These are phyloP conservation scores for Solenopsis fugax DNA, from an alignment of 1,140 invertebrate genomes.

Conservation along the genomic window DNA sequence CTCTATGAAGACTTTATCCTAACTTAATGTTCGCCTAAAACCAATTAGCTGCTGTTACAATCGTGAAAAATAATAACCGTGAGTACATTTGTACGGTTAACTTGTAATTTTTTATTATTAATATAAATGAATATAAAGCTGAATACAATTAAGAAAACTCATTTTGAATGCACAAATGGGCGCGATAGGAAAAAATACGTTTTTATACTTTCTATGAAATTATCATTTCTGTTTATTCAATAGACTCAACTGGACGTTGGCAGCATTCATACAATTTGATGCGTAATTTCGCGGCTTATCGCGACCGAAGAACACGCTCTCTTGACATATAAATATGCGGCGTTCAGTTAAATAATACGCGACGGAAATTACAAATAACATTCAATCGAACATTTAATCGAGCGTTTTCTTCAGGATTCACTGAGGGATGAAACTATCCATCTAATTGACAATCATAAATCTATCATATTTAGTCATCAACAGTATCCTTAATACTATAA, in stretches of 20 bases:
- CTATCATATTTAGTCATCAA: slow-evolving; percentile 87
- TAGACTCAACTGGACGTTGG: slow-evolving; percentile 32
- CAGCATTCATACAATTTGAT: neutral
- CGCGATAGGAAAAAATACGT: slow-evolving; percentile 54
- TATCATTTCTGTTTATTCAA: slow-evolving; percentile 1
- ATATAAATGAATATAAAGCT: slow-evolving; percentile 74
- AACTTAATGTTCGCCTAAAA: slow-evolving; percentile 18
- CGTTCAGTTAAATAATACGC: slow-evolving; percentile 1
- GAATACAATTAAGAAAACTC: no score
- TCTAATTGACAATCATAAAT: slow-evolving; percentile 11
- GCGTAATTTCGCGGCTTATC: slow-evolving; percentile 37
- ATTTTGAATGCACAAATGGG: slow-evolving; percentile 61
- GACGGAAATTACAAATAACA: neutral
- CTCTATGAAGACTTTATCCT: slow-evolving; percentile 5
- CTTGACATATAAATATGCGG: neutral
- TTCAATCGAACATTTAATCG: slow-evolving; percentile 18
- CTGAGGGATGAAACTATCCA: slow-evolving; percentile 1
- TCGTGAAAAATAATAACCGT: slow-evolving; percentile 57
- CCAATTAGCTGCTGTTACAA: no score
- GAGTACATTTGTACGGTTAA: slow-evolving; percentile 67
- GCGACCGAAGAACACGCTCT: slow-evolving; percentile 8
- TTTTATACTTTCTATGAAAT: slow-evolving; percentile 28
- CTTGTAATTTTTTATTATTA: slow-evolving; percentile 70
- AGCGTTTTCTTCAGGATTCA: slow-evolving; percentile 37
- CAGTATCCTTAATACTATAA: slow-evolving; percentile 90